Evolutionary conservation across 2,113 vertebrate species (phyloP).

Genomic region (Paracanthobrama guichenoti): DNA sequence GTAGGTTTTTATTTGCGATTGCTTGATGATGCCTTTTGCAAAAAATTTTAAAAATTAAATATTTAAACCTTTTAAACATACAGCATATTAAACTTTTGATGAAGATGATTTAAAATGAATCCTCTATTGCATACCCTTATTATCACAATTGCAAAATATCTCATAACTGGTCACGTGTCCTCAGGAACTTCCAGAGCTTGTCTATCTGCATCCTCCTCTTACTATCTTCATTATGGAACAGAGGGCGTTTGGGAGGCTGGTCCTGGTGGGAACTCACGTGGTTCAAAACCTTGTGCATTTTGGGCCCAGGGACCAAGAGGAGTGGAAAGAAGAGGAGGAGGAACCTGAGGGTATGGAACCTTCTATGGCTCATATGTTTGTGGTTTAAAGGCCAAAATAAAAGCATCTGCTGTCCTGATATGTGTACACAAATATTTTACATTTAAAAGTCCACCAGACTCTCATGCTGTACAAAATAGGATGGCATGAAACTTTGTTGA

Average conservation of each 20-base stretch:
- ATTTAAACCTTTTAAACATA: neutral
- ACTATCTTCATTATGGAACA: constrained; percentile 89
- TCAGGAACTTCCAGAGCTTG: constrained; percentile 89
- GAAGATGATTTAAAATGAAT: neutral
- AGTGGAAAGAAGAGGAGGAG: constrained; percentile 73
- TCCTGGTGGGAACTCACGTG: constrained; percentile 85
- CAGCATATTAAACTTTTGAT: neutral
- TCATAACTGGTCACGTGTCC: neutral
- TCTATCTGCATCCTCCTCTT: constrained; percentile 91
- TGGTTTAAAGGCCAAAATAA: constrained; percentile 3
- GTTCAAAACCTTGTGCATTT: constrained; percentile 86
- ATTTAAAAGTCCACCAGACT: neutral
- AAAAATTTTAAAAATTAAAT: too few relatives aligned
- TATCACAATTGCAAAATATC: neutral
- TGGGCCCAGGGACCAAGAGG: constrained; percentile 72
- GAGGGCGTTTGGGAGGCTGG: constrained; percentile 82
- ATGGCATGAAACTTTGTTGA: neutral
- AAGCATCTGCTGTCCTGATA: constrained; percentile 4
- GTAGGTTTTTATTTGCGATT: neutral
- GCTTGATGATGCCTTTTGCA: neutral
- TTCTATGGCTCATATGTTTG: constrained; percentile 8
- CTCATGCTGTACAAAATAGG: neutral
- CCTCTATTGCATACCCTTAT: neutral
- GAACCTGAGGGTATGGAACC: constrained; percentile 58
- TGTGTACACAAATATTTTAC: neutral